Base-by-base conservation (phyloP, 2,113 vertebrate species). In the Australoheros scitulus region DNA sequence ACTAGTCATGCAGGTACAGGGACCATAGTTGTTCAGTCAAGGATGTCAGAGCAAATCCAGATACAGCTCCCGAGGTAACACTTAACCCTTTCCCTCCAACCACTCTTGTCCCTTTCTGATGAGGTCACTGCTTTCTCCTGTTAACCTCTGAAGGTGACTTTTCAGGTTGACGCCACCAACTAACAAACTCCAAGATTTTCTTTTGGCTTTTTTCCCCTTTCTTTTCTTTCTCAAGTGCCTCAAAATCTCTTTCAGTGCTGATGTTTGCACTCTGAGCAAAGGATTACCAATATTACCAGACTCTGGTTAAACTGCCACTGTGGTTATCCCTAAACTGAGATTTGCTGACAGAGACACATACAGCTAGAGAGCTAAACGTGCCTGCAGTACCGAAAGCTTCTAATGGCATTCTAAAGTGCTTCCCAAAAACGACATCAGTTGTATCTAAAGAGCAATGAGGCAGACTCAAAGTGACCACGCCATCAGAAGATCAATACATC, bases 51-150 rank as follows among this genome's bases (percentile, higher is more conserved):
- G 89, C 79, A 91, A 63, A 90, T 90, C 88, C 83, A 90, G 89
- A 92, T 93, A 90, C 85, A 89, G 81, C 84, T 84, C 79, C 85
- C 61, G 41, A 79, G 88, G 93, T 94, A 91, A 94, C 85, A 76
- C 87, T 89, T 85, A 89, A 90, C 92, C 87, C 82, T 86, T 82
- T 85, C 68, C 60, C 76, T 85, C 29, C 1, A 2, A 75, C 36
- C 80, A 70, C 80, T 82, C 38, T 24, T 58, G 77, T 86, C 72
- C 26, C 15, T 3, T 60, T 77, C 58, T 75, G 61, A 85, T 89
- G 91, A 93, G 90, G 91, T 94, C 88, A 92, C 81, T 36, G 14
- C 74, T 58, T 61, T 80, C 79, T 55, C 61, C 9, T 32, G 26
- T 56, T 77, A 77, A 92, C 87, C 85, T 84, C 76, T 74, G 38